Conservation (phyloP, 35 echinoderm and acorn worm genomes). For the Diadema setosum region DNA sequence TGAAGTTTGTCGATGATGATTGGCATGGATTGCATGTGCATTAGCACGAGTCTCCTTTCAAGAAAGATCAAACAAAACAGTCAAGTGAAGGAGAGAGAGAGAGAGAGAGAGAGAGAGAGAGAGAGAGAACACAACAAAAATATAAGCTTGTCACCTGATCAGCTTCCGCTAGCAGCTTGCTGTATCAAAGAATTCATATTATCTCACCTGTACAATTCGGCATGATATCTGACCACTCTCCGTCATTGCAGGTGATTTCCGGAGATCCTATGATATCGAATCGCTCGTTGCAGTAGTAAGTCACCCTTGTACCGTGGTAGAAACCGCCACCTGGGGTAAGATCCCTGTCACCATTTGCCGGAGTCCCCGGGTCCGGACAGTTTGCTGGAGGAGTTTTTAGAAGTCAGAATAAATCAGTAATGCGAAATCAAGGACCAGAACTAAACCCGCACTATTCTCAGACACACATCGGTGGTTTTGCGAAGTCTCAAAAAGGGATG, state of each 20-base stretch:
- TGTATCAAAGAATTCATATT: too few species aligned
- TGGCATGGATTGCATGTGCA: too few species aligned
- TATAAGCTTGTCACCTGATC: too few species aligned
- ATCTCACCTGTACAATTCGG: constrained; percentile 15
- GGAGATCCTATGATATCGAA: neutral
- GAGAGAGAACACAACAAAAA: neutral
- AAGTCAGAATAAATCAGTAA: too few species aligned
- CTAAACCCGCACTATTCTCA: too few species aligned
- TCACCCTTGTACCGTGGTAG: neutral
- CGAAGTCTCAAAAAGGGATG: too few species aligned
- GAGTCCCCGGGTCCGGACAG: neutral
- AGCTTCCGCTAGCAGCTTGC: too few species aligned
- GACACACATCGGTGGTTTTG: too few species aligned
- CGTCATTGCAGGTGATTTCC: neutral
- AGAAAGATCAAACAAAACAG: neutral
- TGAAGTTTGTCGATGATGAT: too few species aligned
- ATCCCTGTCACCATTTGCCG: neutral
- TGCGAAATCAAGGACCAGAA: too few species aligned
- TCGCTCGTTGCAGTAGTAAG: neutral
- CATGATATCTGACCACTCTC: neutral
- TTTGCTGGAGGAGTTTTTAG: neutral
- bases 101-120: neutral
- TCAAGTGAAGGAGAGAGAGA: neutral
- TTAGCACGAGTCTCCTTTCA: too few species aligned
- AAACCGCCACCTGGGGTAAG: neutral